phyloP scores from a whole-genome alignment of 2,888 invertebrate species.

The Lumbricus terrestris region DNA sequence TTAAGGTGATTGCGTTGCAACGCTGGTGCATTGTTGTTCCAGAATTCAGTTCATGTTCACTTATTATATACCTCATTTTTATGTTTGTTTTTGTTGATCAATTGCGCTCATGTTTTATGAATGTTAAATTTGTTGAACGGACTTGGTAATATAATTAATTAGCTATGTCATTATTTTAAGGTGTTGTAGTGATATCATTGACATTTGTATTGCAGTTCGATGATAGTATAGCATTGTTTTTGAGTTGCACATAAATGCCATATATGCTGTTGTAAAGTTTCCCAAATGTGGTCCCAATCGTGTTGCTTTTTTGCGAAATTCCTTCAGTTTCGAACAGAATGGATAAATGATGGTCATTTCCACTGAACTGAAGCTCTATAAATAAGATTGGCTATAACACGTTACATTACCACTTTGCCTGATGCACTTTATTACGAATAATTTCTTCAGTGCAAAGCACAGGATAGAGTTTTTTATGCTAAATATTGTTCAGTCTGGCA shows the following conservation, averaged over 20 bases:
- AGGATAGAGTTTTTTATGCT: background rate
- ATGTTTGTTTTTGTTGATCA: background rate
- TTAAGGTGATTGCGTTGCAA: background rate
- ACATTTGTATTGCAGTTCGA: background rate
- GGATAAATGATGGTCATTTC: background rate
- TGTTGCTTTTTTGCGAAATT: background rate
- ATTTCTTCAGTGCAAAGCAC: background rate
- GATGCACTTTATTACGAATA: background rate
- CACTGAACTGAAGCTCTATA: background rate
- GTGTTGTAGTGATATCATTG: background rate
- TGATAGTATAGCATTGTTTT: background rate
- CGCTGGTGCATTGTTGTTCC: no score
- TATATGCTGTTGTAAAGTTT: background rate
- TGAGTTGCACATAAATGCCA: background rate
- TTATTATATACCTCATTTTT: no score
- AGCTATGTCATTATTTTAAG: background rate
- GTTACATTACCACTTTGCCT: background rate
- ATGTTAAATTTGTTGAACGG: background rate
- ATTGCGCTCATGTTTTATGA: background rate
- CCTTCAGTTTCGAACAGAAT: background rate
- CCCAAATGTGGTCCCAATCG: background rate
- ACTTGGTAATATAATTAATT: background rate
- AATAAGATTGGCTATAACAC: background rate
- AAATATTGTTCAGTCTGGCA: background rate
- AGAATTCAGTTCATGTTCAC: background rate